Percentiles rank a stretch among this genome's conserved stretches.
phyloP scores from a whole-genome alignment of 2,888 invertebrate species.

The Melipona beecheii region DNA sequence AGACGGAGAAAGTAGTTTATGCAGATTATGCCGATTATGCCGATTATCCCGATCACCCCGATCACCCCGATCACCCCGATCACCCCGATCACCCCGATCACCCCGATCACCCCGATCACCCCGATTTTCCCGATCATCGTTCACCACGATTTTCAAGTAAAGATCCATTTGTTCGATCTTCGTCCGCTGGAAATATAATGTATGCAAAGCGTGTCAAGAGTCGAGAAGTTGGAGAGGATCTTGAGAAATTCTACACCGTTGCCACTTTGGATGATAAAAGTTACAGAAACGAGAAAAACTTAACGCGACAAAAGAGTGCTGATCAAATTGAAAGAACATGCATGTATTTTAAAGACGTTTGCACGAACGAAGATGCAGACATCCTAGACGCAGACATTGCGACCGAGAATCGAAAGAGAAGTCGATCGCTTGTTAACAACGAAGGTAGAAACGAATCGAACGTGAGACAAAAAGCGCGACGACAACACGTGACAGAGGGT shows the following conservation, averaged over 20 bases:
- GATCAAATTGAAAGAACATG: slow-evolving; percentile 19
- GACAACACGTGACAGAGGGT: not conserved
- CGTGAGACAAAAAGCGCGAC: not conserved
- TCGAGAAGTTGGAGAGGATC: slow-evolving; percentile 67
- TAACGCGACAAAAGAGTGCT: slow-evolving; percentile 31
- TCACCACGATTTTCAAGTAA: not conserved
- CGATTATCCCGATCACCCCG: not conserved
- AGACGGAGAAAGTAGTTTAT: not conserved
- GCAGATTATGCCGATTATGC: too few relatives aligned
- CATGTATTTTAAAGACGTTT: not conserved
- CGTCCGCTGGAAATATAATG: slow-evolving; percentile 48
- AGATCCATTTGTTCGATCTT: slow-evolving; percentile 26
- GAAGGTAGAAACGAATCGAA: slow-evolving; percentile 15
- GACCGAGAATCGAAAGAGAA: slow-evolving; percentile 4
- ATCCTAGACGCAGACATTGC: not conserved
- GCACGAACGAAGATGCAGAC: not conserved
- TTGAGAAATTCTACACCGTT: not conserved
- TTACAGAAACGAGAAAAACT: too few relatives aligned
- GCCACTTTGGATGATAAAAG: not conserved
- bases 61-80: not conserved
- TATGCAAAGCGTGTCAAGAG: slow-evolving; percentile 71
- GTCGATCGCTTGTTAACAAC: slow-evolving; percentile 9
- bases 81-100: not conserved
- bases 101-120: not conserved
- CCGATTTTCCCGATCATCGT: not conserved